phyloP scores from a whole-genome alignment of 2,888 invertebrate species.

The Andrena bicolor region DNA sequence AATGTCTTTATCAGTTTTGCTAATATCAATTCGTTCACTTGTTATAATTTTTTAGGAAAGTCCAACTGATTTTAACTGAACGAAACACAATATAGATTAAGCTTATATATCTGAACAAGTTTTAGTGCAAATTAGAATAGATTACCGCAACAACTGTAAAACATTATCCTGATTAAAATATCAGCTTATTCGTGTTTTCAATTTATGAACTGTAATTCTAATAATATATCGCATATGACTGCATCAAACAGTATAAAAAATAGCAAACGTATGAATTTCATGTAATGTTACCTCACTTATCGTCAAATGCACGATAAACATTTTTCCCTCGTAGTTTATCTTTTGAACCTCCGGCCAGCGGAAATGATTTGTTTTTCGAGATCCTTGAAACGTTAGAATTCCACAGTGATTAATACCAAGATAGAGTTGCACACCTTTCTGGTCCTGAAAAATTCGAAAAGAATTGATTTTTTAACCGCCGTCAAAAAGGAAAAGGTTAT shows the following conservation, averaged over 20 bases:
- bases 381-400: constrained; percentile 97
- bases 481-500: too few relatives aligned
- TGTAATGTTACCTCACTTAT: constrained; percentile 92
- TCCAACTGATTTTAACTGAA: background rate
- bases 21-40: background rate
- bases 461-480: background rate
- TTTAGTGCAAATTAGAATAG: background rate
- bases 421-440: constrained; percentile 95
- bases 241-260: background rate
- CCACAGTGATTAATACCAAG: constrained; percentile 98
- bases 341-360: constrained; percentile 98
- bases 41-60: background rate
- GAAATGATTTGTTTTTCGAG: constrained; percentile 96
- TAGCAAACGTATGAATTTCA: constrained; percentile 65
- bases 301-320: constrained; percentile 98
- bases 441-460: constrained; percentile 89
- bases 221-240: background rate
- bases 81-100: background rate
- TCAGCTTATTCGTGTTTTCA: background rate
- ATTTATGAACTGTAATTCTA: background rate
- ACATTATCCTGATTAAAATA: background rate
- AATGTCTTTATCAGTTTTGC: background rate
- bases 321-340: constrained; percentile 98
- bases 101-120: background rate
- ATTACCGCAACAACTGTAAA: background rate